These are phyloP conservation scores for Corydoras sp. DNA, from an alignment of 2,113 vertebrate genomes.

Conservation along the genomic window DNA sequence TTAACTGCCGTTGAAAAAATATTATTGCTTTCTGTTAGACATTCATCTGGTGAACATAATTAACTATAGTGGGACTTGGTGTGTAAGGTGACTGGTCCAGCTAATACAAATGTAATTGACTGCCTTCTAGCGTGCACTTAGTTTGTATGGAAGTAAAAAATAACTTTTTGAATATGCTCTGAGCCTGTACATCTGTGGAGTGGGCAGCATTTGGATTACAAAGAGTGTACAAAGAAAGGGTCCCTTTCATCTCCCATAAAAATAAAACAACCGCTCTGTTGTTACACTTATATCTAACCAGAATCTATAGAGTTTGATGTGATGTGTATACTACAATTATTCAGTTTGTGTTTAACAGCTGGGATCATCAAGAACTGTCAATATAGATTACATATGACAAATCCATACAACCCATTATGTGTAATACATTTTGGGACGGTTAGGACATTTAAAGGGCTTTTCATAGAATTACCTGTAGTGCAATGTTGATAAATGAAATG, in stretches of 20 bases:
- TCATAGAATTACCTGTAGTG: slow-evolving; percentile 52
- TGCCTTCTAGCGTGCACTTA: slow-evolving; percentile 70
- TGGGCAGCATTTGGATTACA: slow-evolving; percentile 68
- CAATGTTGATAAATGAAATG: background rate
- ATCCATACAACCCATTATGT: no score
- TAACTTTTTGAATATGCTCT: slow-evolving; percentile 59
- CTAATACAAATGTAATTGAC: slow-evolving; percentile 79
- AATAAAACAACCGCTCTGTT: no score
- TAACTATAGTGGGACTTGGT: slow-evolving; percentile 56
- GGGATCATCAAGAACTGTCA: no score
- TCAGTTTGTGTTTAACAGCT: no score
- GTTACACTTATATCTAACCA: no score
- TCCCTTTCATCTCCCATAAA: no score
- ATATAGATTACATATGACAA: no score
- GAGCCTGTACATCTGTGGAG: slow-evolving; percentile 56
- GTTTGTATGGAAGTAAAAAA: slow-evolving; percentile 62
- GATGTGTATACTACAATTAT: no score
- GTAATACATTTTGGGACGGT: slow-evolving; percentile 39
- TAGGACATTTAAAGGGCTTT: slow-evolving; percentile 24
- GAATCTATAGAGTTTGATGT: no score
- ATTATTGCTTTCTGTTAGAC: slow-evolving; percentile 29
- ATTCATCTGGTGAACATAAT: slow-evolving; percentile 56
- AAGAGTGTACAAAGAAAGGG: slow-evolving; percentile 46
- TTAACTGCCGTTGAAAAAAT: slow-evolving; percentile 21
- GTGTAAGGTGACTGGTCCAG: slow-evolving; percentile 66